phyloP scores from a whole-genome alignment of 2,797 vertebrate species.

The Hozukius guyotensis region DNA sequence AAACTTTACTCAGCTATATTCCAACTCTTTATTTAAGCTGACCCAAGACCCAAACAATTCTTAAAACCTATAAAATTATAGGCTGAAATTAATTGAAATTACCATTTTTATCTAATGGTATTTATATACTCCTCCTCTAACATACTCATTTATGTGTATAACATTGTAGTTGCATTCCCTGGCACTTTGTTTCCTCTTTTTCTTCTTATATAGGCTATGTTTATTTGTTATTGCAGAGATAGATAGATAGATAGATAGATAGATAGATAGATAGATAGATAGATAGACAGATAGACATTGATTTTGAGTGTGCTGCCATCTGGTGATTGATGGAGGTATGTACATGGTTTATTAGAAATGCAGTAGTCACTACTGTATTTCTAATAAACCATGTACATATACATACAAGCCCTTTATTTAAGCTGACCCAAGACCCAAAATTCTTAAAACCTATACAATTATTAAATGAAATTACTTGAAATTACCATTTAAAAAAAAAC shows the following conservation, averaged over 20 bases:
- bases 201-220: background rate
- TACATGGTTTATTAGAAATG: background rate
- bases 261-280: background rate
- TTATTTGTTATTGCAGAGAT: no score
- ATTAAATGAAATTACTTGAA: no score
- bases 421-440: no score
- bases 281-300: background rate
- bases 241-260: background rate
- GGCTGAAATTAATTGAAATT: background rate
- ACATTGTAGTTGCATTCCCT: background rate
- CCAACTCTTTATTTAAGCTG: background rate
- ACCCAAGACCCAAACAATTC: background rate
- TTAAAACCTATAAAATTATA: no score
- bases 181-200: background rate
- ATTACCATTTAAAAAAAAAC: no score
- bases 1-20: background rate
- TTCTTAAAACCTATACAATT: no score
- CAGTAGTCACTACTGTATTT: no score
- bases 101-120: background rate
- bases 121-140: background rate
- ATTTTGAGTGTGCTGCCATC: slow-evolving; percentile 34
- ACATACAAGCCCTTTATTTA: no score
- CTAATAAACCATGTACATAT: no score
- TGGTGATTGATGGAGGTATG: slow-evolving; percentile 13
- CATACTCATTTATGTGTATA: background rate